Evolutionary conservation across 92 coral and sea anemone genomes (phyloP).

Genomic region (Muricea muricata): DNA sequence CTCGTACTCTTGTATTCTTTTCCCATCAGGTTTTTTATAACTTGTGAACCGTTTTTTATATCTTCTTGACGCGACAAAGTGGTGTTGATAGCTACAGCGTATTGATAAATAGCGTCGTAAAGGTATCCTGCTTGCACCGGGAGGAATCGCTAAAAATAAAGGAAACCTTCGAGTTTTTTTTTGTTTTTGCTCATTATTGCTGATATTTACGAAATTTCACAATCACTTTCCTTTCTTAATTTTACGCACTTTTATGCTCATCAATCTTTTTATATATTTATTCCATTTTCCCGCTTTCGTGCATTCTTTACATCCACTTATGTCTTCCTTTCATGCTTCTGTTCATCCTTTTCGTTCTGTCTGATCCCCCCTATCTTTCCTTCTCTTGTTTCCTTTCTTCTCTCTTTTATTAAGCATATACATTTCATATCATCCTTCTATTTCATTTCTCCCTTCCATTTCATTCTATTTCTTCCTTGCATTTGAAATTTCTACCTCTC

Average conservation of each 20-base stretch:
- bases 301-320: neutral
- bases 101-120: conserved; percentile 97
- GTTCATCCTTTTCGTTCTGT: neutral
- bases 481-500: neutral
- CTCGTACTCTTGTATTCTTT: conserved; percentile 86
- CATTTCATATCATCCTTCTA: too few relatives aligned
- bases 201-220: too few relatives aligned
- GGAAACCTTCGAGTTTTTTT: neutral
- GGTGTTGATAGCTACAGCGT: conserved; percentile 89
- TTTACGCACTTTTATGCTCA: too few relatives aligned
- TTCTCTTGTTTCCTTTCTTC: neutral
- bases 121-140: conserved; percentile 94
- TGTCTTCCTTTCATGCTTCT: neutral
- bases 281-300: neutral
- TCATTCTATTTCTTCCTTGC: neutral
- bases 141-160: conserved; percentile 62
- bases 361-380: neutral
- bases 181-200: too few relatives aligned
- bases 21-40: conserved; percentile 78
- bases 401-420: too few relatives aligned
- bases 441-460: conserved; percentile 2
- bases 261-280: too few relatives aligned
- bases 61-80: conserved; percentile 63
- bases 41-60: conserved; percentile 68
- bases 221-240: too few relatives aligned